Evolutionary conservation across 2,797 vertebrate genomes (phyloP).

Genomic region (Mormyrops boulengeri): DNA sequence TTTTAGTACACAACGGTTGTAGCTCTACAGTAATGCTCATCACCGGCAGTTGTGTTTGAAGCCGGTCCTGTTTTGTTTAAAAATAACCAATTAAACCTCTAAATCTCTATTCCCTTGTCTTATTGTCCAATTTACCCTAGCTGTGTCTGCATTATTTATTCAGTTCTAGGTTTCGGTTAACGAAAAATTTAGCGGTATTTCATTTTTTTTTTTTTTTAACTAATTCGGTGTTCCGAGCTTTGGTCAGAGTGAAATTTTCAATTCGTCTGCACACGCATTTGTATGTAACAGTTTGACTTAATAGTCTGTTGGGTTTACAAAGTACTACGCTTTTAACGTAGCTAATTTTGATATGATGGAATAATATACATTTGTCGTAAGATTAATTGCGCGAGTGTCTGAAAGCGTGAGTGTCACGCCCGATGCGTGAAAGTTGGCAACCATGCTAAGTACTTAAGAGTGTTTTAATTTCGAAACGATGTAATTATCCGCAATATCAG

Average conservation of each 20-base stretch:
- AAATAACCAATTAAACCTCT: slow-evolving; percentile 53
- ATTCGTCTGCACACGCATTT: not conserved
- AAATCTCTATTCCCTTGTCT: slow-evolving; percentile 22
- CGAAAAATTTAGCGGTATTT: not conserved
- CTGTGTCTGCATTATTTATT: not conserved
- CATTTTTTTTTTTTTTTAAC: not conserved
- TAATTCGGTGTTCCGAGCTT: not conserved
- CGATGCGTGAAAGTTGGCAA: not conserved
- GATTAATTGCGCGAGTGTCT: not conserved
- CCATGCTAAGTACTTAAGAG: not conserved
- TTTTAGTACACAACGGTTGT: slow-evolving; percentile 42
- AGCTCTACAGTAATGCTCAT: slow-evolving; percentile 37
- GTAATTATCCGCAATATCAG: not conserved
- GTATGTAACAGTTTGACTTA: not conserved
- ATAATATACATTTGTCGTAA: not conserved
- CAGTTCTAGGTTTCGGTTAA: not conserved
- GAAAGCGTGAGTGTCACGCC: not conserved
- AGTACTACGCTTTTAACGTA: not conserved
- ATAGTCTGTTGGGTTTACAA: not conserved
- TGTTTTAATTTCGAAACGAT: not conserved
- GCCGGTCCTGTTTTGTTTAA: slow-evolving; percentile 48
- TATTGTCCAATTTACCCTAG: not conserved
- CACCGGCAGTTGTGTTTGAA: slow-evolving; percentile 40
- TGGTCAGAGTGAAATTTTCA: not conserved
- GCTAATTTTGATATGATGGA: not conserved